These are phyloP conservation scores for Eidolon dupreanum DNA, from an alignment of 2,797 vertebrate species.

Conservation along the genomic window DNA sequence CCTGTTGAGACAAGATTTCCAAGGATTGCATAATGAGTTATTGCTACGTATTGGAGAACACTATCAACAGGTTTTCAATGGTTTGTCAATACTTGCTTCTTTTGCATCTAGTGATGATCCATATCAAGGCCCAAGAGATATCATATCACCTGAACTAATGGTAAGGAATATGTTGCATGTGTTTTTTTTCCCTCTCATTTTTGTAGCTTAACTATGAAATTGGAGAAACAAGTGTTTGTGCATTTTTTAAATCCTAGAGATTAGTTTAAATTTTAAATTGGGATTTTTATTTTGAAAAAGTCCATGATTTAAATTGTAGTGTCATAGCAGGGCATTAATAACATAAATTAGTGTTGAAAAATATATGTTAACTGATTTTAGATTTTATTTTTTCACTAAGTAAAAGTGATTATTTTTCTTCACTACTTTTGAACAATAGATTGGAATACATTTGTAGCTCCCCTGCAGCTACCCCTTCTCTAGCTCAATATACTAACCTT, in stretches of 20 bases:
- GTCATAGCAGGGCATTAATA: not conserved
- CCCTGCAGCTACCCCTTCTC: not conserved
- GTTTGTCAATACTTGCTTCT: conserved; percentile 95
- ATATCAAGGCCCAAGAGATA: conserved; percentile 94
- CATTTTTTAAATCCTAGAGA: not conserved
- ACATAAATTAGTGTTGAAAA: not conserved
- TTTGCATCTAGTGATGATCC: conserved; percentile 96
- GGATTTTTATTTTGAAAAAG: conserved; percentile 16
- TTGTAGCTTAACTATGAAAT: conserved; percentile 23
- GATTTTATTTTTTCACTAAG: conserved; percentile 2
- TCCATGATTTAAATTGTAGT: not conserved
- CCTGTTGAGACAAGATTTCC: conserved; percentile 97
- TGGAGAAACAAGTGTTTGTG: not conserved
- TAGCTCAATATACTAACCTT: not conserved
- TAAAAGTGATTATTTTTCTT: conserved; percentile 40
- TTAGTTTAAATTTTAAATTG: conserved; percentile 40
- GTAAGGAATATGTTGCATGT: conserved; percentile 82
- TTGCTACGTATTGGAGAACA: conserved; percentile 96
- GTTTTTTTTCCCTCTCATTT: not conserved
- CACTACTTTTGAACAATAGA: not conserved
- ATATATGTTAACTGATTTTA: not conserved
- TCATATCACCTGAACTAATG: conserved; percentile 93
- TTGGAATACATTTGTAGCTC: conserved; percentile 2
- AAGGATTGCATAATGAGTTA: conserved; percentile 97
- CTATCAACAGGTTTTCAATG: conserved; percentile 98